Conservation (phyloP, 2,888 invertebrate genomes). For the Teleogryllus oceanicus region DNA sequence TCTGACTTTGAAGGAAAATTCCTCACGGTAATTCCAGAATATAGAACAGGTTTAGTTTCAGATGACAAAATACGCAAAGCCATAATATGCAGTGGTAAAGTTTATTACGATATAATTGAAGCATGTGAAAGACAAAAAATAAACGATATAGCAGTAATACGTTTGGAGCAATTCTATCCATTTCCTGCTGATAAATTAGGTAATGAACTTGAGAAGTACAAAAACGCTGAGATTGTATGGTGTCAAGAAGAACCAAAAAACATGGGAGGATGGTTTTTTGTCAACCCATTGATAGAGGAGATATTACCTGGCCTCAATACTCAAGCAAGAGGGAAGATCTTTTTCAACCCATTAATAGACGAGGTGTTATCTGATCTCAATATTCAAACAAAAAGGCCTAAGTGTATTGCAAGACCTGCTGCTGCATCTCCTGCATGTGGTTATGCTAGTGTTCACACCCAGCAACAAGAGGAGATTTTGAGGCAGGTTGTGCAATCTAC, state of each 20-base stretch:
- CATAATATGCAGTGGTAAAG: conserved; percentile 23
- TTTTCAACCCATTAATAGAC: not conserved
- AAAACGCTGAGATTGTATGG: too few species aligned
- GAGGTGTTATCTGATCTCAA: not conserved
- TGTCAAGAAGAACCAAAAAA: conserved; percentile 25
- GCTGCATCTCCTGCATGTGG: conserved; percentile 7
- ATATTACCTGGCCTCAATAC: not conserved
- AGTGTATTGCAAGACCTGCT: conserved; percentile 10
- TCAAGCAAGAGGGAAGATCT: not conserved
- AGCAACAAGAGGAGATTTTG: not conserved
- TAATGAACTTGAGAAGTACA: too few species aligned
- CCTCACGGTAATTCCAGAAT: not conserved
- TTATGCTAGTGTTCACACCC: not conserved
- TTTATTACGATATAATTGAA: conserved; percentile 23
- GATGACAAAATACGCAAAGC: not conserved
- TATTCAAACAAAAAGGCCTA: not conserved
- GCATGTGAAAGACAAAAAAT: not conserved
- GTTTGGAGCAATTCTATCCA: conserved; percentile 26
- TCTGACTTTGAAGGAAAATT: not conserved
- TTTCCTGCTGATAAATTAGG: too few species aligned
- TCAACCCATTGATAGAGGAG: conserved; percentile 1
- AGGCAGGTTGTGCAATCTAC: not conserved
- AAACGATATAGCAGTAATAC: conserved; percentile 11
- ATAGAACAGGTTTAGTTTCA: not conserved
- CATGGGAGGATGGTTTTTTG: conserved; percentile 21